Evolutionary conservation across 2,113 vertebrate species (phyloP).

Genomic region (Riparia riparia): DNA sequence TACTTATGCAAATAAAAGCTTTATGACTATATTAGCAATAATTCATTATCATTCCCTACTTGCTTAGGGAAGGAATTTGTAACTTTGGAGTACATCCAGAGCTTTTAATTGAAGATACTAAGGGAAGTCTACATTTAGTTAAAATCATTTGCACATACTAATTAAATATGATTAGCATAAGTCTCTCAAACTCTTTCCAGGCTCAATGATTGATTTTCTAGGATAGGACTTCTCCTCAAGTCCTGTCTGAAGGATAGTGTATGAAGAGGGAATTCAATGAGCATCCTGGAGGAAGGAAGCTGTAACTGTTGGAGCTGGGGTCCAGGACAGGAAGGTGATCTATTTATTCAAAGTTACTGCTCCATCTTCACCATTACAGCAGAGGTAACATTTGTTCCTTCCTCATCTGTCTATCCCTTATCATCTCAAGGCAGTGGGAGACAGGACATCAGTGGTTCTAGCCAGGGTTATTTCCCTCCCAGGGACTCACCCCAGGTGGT

Average conservation of each 20-base stretch:
- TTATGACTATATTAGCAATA: slow-evolving; percentile 58
- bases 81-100: slow-evolving; percentile 58
- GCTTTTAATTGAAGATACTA: slow-evolving; percentile 56
- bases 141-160: slow-evolving; percentile 39
- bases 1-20: slow-evolving; percentile 71
- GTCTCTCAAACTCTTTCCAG: slow-evolving; percentile 15
- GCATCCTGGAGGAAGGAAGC: neutral
- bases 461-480: neutral
- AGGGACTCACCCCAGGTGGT: neutral
- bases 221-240: neutral
- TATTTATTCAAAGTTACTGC: neutral
- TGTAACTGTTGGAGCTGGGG: neutral
- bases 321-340: neutral
- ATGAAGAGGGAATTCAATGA: neutral
- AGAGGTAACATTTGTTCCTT: neutral
- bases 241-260: neutral
- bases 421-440: neutral
- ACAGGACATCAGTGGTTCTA: neutral
- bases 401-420: neutral
- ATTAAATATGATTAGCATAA: slow-evolving; percentile 60
- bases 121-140: slow-evolving; percentile 36
- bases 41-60: slow-evolving; percentile 66
- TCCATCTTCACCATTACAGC: neutral
- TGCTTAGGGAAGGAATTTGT: slow-evolving; percentile 49
- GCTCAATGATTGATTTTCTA: neutral